These are phyloP conservation scores for Trichoplusia ni DNA, from an alignment of 1,140 invertebrate species.

Conservation along the genomic window DNA sequence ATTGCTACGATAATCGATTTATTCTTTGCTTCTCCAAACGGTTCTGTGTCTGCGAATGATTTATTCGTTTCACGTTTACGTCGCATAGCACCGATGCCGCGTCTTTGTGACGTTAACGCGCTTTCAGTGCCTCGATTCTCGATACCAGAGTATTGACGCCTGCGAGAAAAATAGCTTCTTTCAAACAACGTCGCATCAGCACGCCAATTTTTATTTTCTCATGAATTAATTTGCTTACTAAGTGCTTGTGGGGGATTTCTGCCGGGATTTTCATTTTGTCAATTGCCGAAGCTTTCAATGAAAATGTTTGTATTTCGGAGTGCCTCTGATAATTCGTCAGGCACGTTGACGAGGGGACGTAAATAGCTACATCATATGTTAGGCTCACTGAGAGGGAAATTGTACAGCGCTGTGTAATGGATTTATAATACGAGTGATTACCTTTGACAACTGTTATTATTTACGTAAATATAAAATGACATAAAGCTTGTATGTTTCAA, in stretches of 20 bases:
- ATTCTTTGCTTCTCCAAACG: conserved; percentile 38
- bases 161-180: conserved; percentile 57
- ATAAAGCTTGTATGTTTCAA: background rate
- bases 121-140: conserved; percentile 39
- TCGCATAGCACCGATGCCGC: conserved; percentile 47
- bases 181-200: conserved; percentile 44
- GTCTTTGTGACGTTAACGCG: conserved; percentile 54
- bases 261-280: conserved; percentile 45
- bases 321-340: conserved; percentile 41
- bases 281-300: conserved; percentile 47
- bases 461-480: background rate
- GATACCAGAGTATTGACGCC: conserved; percentile 50
- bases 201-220: conserved; percentile 53
- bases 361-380: conserved; percentile 10
- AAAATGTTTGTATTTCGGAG: conserved; percentile 51
- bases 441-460: background rate
- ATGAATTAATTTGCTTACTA: conserved; percentile 65
- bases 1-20: conserved; percentile 58
- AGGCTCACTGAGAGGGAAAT: background rate
- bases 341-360: conserved; percentile 15
- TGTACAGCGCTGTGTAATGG: background rate
- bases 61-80: conserved; percentile 62
- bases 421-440: conserved; percentile 3
- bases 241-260: conserved; percentile 51
- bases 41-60: conserved; percentile 55